Evolutionary conservation across 2,113 vertebrate genomes (phyloP).

Genomic region (Saguinus midas): DNA sequence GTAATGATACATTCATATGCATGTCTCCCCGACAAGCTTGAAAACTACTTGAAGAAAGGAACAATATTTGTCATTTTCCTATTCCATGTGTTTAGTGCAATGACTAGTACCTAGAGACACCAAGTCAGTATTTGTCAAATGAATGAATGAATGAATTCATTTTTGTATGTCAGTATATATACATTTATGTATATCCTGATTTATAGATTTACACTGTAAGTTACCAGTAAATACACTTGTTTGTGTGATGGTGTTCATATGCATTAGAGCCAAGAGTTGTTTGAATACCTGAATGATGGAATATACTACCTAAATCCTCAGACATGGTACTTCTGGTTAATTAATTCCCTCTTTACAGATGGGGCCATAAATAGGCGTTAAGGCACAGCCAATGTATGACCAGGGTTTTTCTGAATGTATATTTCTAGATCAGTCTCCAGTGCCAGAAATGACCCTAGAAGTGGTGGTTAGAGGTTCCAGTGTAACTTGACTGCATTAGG

Average conservation of each 20-base stretch:
- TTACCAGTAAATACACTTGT: neutral
- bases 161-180: neutral
- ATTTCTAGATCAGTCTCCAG: neutral
- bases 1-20: neutral
- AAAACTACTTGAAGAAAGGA: neutral
- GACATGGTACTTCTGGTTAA: neutral
- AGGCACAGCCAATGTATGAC: neutral
- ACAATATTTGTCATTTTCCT: neutral
- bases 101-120: neutral
- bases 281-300: neutral
- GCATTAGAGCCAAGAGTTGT: neutral
- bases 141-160: neutral
- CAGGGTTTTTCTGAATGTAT: neutral
- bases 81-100: neutral
- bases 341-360: neutral
- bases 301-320: neutral
- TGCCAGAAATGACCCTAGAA: neutral
- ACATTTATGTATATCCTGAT: neutral
- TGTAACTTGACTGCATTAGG: neutral
- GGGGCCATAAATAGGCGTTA: neutral
- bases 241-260: neutral
- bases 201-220: constrained; percentile 18
- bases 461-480: neutral
- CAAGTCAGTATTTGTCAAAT: constrained; percentile 8
- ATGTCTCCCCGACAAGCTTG: neutral